Conservation (phyloP, 1,140 invertebrate genomes). For the Brachionus rubens region DNA sequence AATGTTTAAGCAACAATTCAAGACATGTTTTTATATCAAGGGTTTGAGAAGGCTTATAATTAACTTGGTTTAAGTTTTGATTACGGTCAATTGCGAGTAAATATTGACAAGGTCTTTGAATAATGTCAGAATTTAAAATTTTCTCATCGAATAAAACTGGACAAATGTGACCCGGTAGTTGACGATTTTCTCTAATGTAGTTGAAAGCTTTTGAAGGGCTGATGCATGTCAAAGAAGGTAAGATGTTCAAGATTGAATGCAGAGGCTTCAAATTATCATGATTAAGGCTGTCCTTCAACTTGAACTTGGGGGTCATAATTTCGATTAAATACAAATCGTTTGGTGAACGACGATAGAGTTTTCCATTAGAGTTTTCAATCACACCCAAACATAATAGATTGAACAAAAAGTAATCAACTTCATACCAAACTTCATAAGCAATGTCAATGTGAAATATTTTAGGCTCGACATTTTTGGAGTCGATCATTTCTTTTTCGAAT, state of each 20-base stretch:
- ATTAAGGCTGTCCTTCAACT: conserved; percentile 8
- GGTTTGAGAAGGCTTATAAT: neutral
- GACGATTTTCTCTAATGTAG: neutral
- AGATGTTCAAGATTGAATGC: conserved; percentile 5
- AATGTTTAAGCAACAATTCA: conserved; percentile 50
- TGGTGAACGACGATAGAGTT: neutral
- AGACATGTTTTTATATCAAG: conserved; percentile 47
- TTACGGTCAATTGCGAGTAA: conserved; percentile 40
- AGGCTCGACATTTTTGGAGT: neutral
- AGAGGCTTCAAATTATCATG: conserved; percentile 47
- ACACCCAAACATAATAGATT: conserved; percentile 3
- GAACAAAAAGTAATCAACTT: conserved; percentile 39
- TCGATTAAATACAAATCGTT: conserved; percentile 25
- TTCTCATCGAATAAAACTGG: conserved; percentile 51
- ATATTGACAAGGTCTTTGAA: conserved; percentile 54
- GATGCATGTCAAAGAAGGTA: neutral
- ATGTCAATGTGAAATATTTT: conserved; percentile 41
- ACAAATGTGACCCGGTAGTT: neutral
- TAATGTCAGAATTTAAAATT: conserved; percentile 51
- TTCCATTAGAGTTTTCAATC: conserved; percentile 16
- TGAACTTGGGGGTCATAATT: conserved; percentile 47
- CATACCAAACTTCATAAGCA: conserved; percentile 35
- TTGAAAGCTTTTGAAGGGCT: neutral
- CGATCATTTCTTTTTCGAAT: conserved; percentile 47
- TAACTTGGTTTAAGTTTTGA: neutral